These are phyloP conservation scores for Eubucco bourcierii DNA, from an alignment of 2,113 vertebrate species.

Conservation along the genomic window DNA sequence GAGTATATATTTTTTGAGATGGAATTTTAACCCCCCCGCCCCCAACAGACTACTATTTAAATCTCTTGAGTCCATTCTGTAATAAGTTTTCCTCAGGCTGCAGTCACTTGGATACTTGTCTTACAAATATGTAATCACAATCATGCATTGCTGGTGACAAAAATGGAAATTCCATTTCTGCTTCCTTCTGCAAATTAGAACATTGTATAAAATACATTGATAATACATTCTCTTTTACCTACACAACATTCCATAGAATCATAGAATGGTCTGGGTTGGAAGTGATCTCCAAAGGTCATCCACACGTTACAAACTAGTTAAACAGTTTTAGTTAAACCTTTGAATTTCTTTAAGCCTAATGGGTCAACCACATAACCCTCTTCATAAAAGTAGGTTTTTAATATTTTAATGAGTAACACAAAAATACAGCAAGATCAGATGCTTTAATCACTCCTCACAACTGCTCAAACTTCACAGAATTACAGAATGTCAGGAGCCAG, in stretches of 20 bases:
- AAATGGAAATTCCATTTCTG: background rate
- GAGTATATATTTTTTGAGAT: background rate
- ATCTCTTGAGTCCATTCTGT: background rate
- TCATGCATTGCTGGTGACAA: background rate
- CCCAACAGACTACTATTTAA: background rate
- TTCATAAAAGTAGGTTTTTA: background rate
- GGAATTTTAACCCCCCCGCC: background rate
- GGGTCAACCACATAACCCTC: background rate
- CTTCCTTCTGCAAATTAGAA: background rate
- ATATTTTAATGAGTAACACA: background rate
- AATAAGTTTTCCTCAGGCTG: background rate
- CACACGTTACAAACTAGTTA: background rate
- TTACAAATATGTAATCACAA: background rate
- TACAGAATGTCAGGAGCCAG: too few species aligned
- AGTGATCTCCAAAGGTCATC: too few species aligned
- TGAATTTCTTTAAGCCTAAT: background rate
- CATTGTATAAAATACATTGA: background rate
- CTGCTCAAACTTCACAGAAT: too few species aligned
- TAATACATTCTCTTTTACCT: background rate
- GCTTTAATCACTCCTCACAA: background rate
- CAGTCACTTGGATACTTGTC: background rate
- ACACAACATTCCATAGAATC: background rate
- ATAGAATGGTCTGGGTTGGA: too few species aligned
- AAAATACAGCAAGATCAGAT: background rate
- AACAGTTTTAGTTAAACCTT: background rate